Evolutionary conservation across 2,888 invertebrate genomes (phyloP), one percentile per base, ranked within the genome.

Genomic region (Amphipoea lucens): DNA sequence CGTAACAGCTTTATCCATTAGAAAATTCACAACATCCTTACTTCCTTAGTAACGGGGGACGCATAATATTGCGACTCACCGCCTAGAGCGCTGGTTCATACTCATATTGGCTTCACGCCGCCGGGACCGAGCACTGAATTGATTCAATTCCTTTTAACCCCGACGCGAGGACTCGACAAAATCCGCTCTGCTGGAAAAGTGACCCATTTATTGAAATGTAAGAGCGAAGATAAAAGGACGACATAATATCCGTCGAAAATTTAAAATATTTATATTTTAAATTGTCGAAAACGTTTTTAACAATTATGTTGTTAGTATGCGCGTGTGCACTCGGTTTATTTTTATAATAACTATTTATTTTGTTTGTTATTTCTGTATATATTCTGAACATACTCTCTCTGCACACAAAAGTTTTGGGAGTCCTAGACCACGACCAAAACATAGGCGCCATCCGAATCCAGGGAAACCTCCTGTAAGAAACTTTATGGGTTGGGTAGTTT

Each of bases 71-170:
- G 40, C 40, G 40, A 40, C 40, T 40, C 40, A 40, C 4, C 40
- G 40, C 40, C 40, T 4, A 40, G 40, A 40, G 40, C 40, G 40
- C 40, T 40, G 40, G 40, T 40, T 40, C 40, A 40, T 0, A 40
- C 40, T 5, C 4, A 40, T 5, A 40, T 40, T 40, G 40, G 40
- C 40, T 40, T 40, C 5, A 40, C 40, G 40, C 40, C 40, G 40
- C 40, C 40, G 40, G 67, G 79, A 71, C 54, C 45, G 90, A 90
- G 93, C 90, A 66, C 57, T 73, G 92, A 96, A 96, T 96, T 95
- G 96, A 96, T 96, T 96, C 96, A 96, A 96, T 96, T 95, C 93
- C 93, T 93, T 93, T 91, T 91, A 93, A 92, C 92, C 90, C 86
- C 90, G 80, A 60, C 45, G 85, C 69, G 91, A 89, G 91, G 90